Evolutionary conservation across 2,888 invertebrate species (phyloP).

Genomic region (Seladonia tumulorum): DNA sequence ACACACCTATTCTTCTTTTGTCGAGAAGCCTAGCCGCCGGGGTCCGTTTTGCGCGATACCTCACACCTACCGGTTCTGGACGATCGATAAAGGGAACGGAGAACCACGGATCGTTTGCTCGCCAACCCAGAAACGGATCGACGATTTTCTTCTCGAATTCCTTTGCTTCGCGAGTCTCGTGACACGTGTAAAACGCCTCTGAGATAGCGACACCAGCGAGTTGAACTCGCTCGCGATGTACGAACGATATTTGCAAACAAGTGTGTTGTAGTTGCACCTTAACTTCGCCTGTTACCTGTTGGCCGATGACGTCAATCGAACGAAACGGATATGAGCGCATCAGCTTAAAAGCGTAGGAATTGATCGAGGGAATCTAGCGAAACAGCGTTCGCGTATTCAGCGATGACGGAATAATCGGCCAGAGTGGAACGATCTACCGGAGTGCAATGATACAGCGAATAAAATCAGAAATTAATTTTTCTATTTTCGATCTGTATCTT

Average conservation of each 20-base stretch:
- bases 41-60: slow-evolving; percentile 53
- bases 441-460: neutral
- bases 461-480: slow-evolving; percentile 1
- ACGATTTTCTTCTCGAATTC: neutral
- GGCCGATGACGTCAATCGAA: neutral
- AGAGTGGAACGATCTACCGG: neutral
- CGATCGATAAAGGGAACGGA: slow-evolving; percentile 67
- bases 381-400: neutral
- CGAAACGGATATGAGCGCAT: neutral
- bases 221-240: no score
- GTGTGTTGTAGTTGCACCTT: no score
- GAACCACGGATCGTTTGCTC: slow-evolving; percentile 47
- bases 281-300: neutral
- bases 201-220: no score
- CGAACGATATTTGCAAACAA: no score
- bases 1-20: slow-evolving; percentile 20
- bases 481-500: neutral
- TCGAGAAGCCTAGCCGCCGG: slow-evolving; percentile 1
- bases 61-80: slow-evolving; percentile 62
- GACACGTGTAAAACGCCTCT: no score
- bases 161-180: neutral
- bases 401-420: neutral
- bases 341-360: neutral
- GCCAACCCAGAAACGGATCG: slow-evolving; percentile 14
- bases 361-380: neutral